Base-by-base conservation (phyloP, 2,888 invertebrate species). In the Antheraea assamensis region DNA sequence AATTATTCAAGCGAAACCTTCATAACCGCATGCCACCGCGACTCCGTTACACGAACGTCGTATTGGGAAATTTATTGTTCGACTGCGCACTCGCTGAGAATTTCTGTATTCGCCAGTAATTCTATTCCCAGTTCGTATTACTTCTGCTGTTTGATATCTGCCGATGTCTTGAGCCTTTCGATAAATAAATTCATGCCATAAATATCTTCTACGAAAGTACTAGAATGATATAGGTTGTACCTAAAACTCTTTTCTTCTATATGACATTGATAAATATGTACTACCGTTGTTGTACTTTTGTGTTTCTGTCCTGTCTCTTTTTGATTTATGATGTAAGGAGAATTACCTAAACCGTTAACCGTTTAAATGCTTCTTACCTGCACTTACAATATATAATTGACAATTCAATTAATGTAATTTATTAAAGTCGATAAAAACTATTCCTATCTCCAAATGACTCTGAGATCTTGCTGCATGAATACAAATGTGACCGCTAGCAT, bases 1-100 rank as follows among this genome's bases (percentile, higher is more conserved):
- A 82, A 82, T 82, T 80, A 78, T 81, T 81, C 79, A 81, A 75
- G 72, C 70, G 71, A 74, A 77, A 71, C 76, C 72, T 73, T 71
- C 72, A 72, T 72, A 71, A 74, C 74, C 55, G 71, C 30, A 71
- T 68, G 68, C 68, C 68, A 27, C 68, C 68, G 35, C 68, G 68
- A 35, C 68, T 35, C 21, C 35, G 68, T 68, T 68, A 35, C 35
- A 35, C 35, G 68, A 68, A 68, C 68, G 68, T 31, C 68, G 68
- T 68, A 35, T 68, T 64, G 13, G 68, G 35, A 68, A 68, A 68
- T 68, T 68, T 68, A 68, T 68, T 68, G 68, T 68, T 68, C 68
- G 35, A 21, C 68, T n/a, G n/a, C 61, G 61, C 27, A 30, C n/a
- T 68, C 31, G 68, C 35, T 68, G 68, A 68, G 68, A 68, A 68